A percentile compares a stretch with the other conserved stretches of the same genome.
Evolutionary conservation across 2,113 vertebrate genomes (phyloP).

Genomic region (Toxostoma redivivum): DNA sequence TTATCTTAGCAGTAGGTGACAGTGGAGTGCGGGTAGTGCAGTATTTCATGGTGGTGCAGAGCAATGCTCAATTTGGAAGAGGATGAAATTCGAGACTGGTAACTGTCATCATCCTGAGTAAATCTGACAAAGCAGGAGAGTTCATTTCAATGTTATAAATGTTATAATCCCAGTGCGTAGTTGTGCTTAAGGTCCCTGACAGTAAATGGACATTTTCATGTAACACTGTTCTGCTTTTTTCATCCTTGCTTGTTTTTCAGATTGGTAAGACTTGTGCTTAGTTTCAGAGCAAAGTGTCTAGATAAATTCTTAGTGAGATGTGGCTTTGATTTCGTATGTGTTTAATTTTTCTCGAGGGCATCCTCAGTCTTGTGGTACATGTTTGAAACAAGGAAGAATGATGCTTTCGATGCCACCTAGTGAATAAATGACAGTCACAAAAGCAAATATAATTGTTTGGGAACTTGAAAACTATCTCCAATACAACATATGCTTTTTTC

Average conservation of each 20-base stretch:
- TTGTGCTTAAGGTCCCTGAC: background rate
- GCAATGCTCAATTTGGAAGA: background rate
- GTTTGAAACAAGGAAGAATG: background rate
- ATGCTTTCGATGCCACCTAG: background rate
- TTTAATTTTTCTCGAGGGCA: background rate
- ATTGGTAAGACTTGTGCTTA: background rate
- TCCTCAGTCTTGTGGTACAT: background rate
- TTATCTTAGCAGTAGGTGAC: background rate
- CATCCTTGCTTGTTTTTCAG: background rate
- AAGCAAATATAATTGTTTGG: background rate
- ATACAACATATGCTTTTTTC: background rate
- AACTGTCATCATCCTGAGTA: background rate
- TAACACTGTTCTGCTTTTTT: background rate
- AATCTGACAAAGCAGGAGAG: background rate
- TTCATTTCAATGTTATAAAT: background rate
- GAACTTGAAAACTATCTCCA: background rate
- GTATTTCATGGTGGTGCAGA: background rate
- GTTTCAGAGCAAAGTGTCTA: background rate
- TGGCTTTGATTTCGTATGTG: background rate
- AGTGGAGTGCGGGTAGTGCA: background rate
- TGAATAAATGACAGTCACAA: background rate
- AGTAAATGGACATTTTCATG: background rate
- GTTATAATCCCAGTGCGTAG: background rate
- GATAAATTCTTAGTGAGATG: background rate
- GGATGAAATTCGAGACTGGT: background rate